These are phyloP conservation scores for Tychaedon coryphoeus DNA, from an alignment of 2,113 vertebrate species.

Conservation along the genomic window DNA sequence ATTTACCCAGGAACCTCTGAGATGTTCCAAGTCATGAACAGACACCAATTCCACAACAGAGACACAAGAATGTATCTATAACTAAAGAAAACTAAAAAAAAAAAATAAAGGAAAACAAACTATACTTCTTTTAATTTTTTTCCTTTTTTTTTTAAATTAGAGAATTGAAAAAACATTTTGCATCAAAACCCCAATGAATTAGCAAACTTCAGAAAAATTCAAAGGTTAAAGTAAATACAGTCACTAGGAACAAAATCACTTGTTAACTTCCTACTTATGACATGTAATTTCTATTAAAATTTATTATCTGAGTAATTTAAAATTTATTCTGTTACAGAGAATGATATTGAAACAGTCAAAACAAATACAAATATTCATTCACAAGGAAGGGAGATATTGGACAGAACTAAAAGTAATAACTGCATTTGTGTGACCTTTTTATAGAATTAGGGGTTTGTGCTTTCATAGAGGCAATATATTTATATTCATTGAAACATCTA, in stretches of 20 bases:
- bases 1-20: background rate
- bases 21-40: background rate
- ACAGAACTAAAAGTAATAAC: background rate
- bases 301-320: background rate
- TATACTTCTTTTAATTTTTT: fast-evolving
- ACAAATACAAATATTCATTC: background rate
- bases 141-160: background rate
- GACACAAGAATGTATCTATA: background rate
- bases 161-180: background rate
- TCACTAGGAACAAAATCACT: background rate
- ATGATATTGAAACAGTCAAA: background rate
- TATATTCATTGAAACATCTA: background rate
- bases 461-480: background rate
- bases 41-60: background rate
- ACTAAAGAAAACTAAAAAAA: background rate
- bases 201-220: background rate
- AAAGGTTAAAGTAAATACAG: background rate
- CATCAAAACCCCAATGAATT: fast-evolving
- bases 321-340: background rate
- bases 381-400: background rate
- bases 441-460: background rate
- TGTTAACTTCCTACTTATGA: background rate
- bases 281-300: background rate
- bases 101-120: background rate
- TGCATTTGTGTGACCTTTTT: background rate